Base-by-base conservation (phyloP, 2,888 invertebrate genomes). In the Scaptomyza caliginosa region DNA sequence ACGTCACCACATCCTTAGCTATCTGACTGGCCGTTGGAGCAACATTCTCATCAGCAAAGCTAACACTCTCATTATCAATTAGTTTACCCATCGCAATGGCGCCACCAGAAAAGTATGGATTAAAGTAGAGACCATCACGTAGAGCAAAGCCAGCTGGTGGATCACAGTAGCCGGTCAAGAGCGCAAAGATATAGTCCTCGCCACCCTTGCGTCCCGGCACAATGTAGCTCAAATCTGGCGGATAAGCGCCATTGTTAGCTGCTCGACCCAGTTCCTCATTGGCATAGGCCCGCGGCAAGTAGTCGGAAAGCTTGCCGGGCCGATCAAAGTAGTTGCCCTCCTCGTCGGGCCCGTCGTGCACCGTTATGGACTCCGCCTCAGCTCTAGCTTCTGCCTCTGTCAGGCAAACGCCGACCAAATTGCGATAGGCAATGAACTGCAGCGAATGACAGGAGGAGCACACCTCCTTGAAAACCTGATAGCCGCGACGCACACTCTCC, bases 401-500 rank as follows among this genome's bases (percentile, higher is more conserved):
- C 92, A 98, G 97, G 57, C 96, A 94, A 1, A 96, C 96, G 59
- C 95, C 95, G 26, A 99, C 94, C 88, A 99, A 93, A 91, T 99
- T 96, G 88, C 99, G 96, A 92, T 96, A 99, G 34, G 96, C 96
- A 74, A 99, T 93, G 92, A 94, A 98, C 89, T 96, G 93, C 94
- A 99, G 92, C 59, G 98, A 98, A 92, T 99, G 99, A 88, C 99
- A 99, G 0, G 99, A 98, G 46, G 99, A 95, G 92, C 99, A 99
- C 26, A 99, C 99, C 92, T 99, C 98, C 92, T 99, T 99, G 93
- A 99, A 99, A 0, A 99, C 99, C 92, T 97, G 96, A 91, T 96
- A 98, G 36, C 97, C 97, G 84, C 98, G 94, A 50, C 97, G 94
- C 58, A 97, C 92, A 88, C 97, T 96, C 57, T 95, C 94, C 92